Evolutionary conservation across 2,888 invertebrate species (phyloP).

Genomic region (Agrochola circellaris): DNA sequence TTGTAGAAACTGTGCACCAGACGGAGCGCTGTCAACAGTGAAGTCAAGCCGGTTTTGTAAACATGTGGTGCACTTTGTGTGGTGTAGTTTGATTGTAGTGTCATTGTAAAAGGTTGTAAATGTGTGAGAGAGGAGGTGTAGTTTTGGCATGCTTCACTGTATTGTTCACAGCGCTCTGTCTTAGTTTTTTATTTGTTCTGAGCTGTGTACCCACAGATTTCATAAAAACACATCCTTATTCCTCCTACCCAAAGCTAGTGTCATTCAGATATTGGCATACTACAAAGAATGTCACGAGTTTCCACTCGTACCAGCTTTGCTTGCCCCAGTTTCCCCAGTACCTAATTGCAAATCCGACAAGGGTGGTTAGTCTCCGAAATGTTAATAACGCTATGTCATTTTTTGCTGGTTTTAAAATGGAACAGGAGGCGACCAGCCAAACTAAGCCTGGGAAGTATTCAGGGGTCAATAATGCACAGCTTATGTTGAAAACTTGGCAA

Average conservation of each 20-base stretch:
- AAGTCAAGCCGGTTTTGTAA: no score
- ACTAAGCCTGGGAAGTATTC: slow-evolving; percentile 11
- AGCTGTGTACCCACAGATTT: not conserved
- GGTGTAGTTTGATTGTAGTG: no score
- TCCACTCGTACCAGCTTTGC: not conserved
- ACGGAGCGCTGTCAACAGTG: no score
- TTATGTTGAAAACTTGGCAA: slow-evolving; percentile 11
- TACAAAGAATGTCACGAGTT: not conserved
- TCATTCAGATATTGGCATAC: not conserved
- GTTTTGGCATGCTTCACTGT: no score
- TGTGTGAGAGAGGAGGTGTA: no score
- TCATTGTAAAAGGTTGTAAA: no score
- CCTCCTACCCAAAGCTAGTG: not conserved
- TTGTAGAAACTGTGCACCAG: no score
- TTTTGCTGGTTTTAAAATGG: slow-evolving; percentile 3
- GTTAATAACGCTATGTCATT: not conserved
- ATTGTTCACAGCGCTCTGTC: no score
- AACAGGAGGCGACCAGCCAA: not conserved
- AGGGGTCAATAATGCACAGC: slow-evolving; percentile 18
- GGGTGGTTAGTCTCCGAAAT: not conserved
- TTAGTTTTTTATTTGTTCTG: no score
- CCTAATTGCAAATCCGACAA: slow-evolving; percentile 18
- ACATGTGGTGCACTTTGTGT: no score
- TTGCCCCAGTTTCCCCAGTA: not conserved
- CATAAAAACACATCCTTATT: not conserved